A percentile compares a stretch with the other conserved stretches of the same genome.
These are phyloP conservation scores for Passer domesticus DNA, from an alignment of 2,113 vertebrate genomes.

Conservation along the genomic window DNA sequence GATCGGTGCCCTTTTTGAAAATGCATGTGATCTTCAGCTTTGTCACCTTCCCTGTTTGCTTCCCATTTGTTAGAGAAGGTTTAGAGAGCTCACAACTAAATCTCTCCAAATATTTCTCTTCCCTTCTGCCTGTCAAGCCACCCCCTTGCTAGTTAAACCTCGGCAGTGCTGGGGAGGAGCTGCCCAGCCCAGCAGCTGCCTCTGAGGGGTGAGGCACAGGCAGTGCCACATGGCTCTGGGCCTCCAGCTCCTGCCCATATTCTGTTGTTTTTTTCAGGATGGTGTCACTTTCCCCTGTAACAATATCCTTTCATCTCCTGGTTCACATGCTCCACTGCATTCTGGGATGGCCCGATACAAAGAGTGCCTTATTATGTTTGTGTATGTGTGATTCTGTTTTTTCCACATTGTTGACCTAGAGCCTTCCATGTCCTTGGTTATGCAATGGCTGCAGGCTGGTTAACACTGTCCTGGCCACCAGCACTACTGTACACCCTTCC, in stretches of 20 bases:
- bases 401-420: slow-evolving; percentile 62
- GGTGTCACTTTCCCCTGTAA: slow-evolving; percentile 65
- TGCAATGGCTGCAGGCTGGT: slow-evolving; percentile 26
- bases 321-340: slow-evolving; percentile 57
- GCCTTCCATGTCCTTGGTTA: slow-evolving; percentile 72
- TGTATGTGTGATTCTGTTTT: slow-evolving; percentile 69
- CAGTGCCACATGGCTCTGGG: not conserved
- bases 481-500: not conserved
- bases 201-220: not conserved
- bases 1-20: not conserved
- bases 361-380: slow-evolving; percentile 73
- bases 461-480: slow-evolving; percentile 54
- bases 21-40: not conserved
- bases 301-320: slow-evolving; percentile 75
- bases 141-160: not conserved
- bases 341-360: slow-evolving; percentile 67
- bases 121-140: not conserved
- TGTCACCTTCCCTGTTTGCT: not conserved
- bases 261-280: slow-evolving; percentile 58
- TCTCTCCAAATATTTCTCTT: slow-evolving; percentile 7
- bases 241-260: not conserved
- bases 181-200: not conserved
- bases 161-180: not conserved
- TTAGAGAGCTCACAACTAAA: not conserved
- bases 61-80: not conserved